phyloP scores from a whole-genome alignment of 2,797 vertebrate species.

The Macropodus opercularis region DNA sequence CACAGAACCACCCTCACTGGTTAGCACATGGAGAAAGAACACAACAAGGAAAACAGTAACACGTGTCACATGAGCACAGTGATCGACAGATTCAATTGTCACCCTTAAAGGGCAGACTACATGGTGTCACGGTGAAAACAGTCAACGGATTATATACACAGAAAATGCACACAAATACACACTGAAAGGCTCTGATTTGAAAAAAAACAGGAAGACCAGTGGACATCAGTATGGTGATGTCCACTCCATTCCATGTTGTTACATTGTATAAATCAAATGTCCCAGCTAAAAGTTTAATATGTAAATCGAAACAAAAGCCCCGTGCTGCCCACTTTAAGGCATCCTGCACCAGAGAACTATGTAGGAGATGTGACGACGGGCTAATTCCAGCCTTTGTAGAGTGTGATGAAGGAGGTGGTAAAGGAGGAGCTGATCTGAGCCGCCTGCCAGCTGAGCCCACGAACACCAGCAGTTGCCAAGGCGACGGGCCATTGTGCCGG shows the following conservation, averaged over 20 bases:
- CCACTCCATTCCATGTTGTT: too few relatives aligned
- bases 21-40: constrained; percentile 82
- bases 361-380: constrained; percentile 64
- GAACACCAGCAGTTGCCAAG: constrained; percentile 75
- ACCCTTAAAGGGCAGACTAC: constrained; percentile 60
- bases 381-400: constrained; percentile 76
- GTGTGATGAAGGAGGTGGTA: constrained; percentile 71
- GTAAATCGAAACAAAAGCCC: constrained; percentile 16
- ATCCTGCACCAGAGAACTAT: constrained; percentile 59
- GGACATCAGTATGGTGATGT: constrained; percentile 28
- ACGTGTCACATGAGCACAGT: constrained; percentile 78
- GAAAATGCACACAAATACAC: constrained; percentile 65
- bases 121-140: constrained; percentile 67
- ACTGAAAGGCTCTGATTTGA: constrained; percentile 42
- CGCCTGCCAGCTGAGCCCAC: constrained; percentile 79
- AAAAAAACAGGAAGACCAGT: constrained; percentile 38
- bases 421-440: constrained; percentile 69
- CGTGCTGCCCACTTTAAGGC: constrained; percentile 35
- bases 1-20: constrained; percentile 80
- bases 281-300: constrained; percentile 16
- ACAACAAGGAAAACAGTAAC: constrained; percentile 77
- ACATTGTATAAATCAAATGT: neutral
- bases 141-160: constrained; percentile 63
- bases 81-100: constrained; percentile 69
- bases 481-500: constrained; percentile 74